Percentiles rank a stretch among this genome's conserved stretches.
Evolutionary conservation across 1,140 invertebrate genomes (phyloP).

Genomic region (Zaprionus lachaisei): DNA sequence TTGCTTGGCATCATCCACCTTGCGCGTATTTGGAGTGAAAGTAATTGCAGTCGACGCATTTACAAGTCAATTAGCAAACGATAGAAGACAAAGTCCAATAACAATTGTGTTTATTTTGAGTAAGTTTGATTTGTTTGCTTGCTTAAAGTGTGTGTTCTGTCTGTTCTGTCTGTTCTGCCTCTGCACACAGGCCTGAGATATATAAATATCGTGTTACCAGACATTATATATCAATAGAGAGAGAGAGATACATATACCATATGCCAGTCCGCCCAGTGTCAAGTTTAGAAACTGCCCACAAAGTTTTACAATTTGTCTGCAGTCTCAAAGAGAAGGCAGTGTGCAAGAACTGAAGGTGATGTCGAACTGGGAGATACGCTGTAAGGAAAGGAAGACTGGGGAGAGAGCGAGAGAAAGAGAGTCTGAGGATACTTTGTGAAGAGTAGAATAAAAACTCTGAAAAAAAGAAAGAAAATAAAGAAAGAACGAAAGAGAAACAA

Average conservation of each 20-base stretch:
- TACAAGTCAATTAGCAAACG: constrained; percentile 2
- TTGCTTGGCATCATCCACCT: not conserved
- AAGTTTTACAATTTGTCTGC: not conserved
- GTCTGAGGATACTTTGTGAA: not conserved
- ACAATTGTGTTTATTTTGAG: not conserved
- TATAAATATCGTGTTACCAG: not conserved
- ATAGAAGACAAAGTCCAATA: not conserved
- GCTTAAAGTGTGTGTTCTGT: not conserved
- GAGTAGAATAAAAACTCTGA: too few relatives aligned
- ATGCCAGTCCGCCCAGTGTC: constrained; percentile 3
- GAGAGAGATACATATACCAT: not conserved
- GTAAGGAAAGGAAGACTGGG: not conserved
- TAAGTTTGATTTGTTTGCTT: not conserved
- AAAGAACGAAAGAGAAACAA: too few relatives aligned
- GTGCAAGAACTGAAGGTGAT: not conserved
- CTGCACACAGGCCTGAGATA: not conserved
- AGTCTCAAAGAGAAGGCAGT: not conserved
- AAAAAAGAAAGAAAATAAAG: too few relatives aligned
- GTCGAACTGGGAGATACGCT: not conserved
- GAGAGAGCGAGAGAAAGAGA: too few relatives aligned
- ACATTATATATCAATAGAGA: not conserved
- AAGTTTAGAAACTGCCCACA: constrained; percentile 3
- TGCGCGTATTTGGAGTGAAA: constrained; percentile 7
- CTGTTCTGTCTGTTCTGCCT: not conserved
- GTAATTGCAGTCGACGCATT: not conserved